Evolutionary conservation across 2,888 invertebrate genomes (phyloP).

Genomic region (Microchrysa polita): DNA sequence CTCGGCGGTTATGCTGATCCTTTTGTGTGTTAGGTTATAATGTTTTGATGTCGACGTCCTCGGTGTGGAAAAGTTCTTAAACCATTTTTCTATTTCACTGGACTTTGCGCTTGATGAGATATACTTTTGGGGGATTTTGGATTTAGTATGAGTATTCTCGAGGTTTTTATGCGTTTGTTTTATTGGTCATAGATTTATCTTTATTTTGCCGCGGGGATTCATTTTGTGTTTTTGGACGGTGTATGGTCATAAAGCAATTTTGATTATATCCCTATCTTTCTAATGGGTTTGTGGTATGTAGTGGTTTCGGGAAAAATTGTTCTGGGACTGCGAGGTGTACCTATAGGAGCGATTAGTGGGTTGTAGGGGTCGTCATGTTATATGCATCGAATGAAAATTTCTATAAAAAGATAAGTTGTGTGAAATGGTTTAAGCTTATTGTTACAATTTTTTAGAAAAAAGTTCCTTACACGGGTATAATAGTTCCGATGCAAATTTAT

Average conservation of each 20-base stretch:
- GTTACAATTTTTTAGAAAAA: no score
- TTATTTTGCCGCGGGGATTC: slow-evolving; percentile 23
- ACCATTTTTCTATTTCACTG: slow-evolving; percentile 6
- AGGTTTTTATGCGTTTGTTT: slow-evolving; percentile 17
- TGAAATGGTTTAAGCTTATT: no score
- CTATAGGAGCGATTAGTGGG: no score
- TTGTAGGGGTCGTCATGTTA: no score
- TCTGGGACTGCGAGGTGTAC: no score
- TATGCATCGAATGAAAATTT: no score
- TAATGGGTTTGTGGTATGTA: no score
- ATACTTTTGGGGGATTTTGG: neutral
- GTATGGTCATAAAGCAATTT: slow-evolving; percentile 30
- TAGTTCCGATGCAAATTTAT: no score
- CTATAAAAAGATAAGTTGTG: no score
- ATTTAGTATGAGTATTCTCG: neutral
- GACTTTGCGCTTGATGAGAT: neutral
- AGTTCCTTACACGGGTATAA: no score
- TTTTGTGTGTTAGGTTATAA: no score
- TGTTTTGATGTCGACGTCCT: neutral
- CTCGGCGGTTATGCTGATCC: neutral
- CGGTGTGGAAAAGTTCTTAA: neutral
- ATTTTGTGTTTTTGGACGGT: slow-evolving; percentile 12
- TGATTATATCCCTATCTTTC: neutral
- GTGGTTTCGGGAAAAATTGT: no score
- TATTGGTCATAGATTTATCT: slow-evolving; percentile 36